phyloP scores from a whole-genome alignment of 2,888 invertebrate species.

The Cosmorhoe ocellata region DNA sequence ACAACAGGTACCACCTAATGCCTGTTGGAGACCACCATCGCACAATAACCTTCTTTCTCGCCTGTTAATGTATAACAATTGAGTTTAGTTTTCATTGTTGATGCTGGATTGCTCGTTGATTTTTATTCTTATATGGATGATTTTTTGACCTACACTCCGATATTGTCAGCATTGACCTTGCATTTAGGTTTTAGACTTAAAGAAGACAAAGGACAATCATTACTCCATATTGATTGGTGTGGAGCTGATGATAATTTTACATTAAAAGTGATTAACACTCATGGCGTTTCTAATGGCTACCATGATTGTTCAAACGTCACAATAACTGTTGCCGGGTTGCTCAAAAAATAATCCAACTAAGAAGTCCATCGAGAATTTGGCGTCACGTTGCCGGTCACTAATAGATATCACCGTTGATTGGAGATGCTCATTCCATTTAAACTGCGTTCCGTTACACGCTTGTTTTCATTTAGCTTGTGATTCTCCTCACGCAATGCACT shows the following conservation, averaged over 20 bases:
- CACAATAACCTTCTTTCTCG: conserved; percentile 41
- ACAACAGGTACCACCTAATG: conserved; percentile 89
- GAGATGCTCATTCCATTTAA: conserved; percentile 60
- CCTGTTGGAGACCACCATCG: conserved; percentile 50
- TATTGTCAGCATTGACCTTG: not conserved
- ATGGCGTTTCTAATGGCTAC: no score
- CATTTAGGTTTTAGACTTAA: no score
- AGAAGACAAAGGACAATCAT: no score
- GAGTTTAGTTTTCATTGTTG: conserved; percentile 26
- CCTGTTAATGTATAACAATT: conserved; percentile 47
- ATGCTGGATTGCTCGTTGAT: conserved; percentile 23
- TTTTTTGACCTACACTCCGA: conserved; percentile 3
- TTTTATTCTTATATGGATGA: conserved; percentile 11
- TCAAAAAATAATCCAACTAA: conserved; percentile 4
- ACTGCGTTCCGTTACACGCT: conserved; percentile 64
- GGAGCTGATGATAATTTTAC: no score
- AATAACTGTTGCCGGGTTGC: not conserved
- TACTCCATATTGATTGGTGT: no score
- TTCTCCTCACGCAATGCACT: conserved; percentile 73
- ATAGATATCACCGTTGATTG: conserved; percentile 69
- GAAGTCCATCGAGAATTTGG: conserved; percentile 21
- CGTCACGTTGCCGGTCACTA: conserved; percentile 36
- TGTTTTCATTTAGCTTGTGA: conserved; percentile 78
- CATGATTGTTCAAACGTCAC: no score
- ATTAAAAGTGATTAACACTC: no score